Evolutionary conservation across 2,113 vertebrate species (phyloP).

Genomic region (Onychorhynchus coronatus): DNA sequence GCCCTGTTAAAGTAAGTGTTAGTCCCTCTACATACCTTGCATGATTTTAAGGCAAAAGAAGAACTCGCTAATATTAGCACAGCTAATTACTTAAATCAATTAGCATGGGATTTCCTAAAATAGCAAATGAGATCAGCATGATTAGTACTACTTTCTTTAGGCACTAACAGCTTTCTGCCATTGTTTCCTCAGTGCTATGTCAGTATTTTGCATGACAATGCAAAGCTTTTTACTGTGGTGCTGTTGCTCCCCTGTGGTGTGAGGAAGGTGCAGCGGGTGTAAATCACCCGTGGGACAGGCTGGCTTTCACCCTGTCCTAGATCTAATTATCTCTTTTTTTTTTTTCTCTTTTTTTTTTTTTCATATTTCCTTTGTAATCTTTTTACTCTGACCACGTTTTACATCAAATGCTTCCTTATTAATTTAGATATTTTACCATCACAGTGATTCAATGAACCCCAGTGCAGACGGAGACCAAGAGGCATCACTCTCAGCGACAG

Average conservation of each 20-base stretch:
- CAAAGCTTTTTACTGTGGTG: not conserved
- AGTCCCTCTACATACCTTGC: not conserved
- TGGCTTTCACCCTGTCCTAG: not conserved
- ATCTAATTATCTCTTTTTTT: too few relatives aligned
- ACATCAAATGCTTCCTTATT: not conserved
- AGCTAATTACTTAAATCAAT: not conserved
- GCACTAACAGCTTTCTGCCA: not conserved
- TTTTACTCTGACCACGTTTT: not conserved
- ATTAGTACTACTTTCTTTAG: not conserved
- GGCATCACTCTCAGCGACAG: not conserved
- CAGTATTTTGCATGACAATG: not conserved
- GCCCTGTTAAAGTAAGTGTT: not conserved
- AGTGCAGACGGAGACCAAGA: not conserved
- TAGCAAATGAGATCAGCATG: not conserved
- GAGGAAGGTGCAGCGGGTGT: not conserved
- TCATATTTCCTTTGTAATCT: not conserved
- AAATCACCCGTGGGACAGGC: not conserved
- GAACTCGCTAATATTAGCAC: not conserved
- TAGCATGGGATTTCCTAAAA: not conserved
- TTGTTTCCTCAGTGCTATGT: not conserved
- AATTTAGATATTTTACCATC: not conserved
- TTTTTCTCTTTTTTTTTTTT: too few relatives aligned
- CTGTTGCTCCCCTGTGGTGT: rapidly evolving
- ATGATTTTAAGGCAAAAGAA: not conserved
- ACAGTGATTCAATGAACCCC: not conserved